These are phyloP conservation scores for Caenorhabditis virilis DNA, from an alignment of 2,888 invertebrate genomes.

Conservation along the genomic window DNA sequence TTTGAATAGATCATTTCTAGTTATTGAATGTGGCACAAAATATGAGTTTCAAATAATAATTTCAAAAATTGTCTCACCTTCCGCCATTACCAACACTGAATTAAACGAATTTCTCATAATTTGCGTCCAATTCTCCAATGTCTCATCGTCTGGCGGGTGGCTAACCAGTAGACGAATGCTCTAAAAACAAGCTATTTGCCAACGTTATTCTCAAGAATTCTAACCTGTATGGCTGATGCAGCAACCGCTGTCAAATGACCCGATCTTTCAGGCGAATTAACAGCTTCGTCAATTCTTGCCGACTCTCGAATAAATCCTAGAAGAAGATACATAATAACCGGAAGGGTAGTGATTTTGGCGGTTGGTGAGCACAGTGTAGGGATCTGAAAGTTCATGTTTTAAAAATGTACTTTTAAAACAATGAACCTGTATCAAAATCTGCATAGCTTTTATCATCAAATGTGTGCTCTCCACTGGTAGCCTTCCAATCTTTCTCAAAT, in stretches of 20 bases:
- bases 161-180: slow-evolving; percentile 48
- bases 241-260: slow-evolving; percentile 70
- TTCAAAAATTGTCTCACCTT: slow-evolving; percentile 27
- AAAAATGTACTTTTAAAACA: too few relatives aligned
- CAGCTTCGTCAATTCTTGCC: slow-evolving; percentile 73
- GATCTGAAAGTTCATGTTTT: too few relatives aligned
- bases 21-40: too few relatives aligned
- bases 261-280: slow-evolving; percentile 74
- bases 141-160: slow-evolving; percentile 42
- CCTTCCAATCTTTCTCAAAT: slow-evolving; percentile 47
- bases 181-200: slow-evolving; percentile 15
- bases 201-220: neutral
- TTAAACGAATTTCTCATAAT: slow-evolving; percentile 86
- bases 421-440: slow-evolving; percentile 20
- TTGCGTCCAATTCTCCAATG: slow-evolving; percentile 76
- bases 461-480: slow-evolving; percentile 49
- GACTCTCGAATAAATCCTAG: slow-evolving; percentile 87
- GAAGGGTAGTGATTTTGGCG: slow-evolving; percentile 82
- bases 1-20: too few relatives aligned
- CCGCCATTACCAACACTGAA: slow-evolving; percentile 84
- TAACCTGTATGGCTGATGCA: slow-evolving; percentile 78
- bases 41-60: too few relatives aligned
- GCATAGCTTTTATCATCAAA: slow-evolving; percentile 31
- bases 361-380: slow-evolving; percentile 49
- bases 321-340: slow-evolving; percentile 87